phyloP scores from a whole-genome alignment of 1,140 invertebrate species.

The Mamestra configurata region DNA sequence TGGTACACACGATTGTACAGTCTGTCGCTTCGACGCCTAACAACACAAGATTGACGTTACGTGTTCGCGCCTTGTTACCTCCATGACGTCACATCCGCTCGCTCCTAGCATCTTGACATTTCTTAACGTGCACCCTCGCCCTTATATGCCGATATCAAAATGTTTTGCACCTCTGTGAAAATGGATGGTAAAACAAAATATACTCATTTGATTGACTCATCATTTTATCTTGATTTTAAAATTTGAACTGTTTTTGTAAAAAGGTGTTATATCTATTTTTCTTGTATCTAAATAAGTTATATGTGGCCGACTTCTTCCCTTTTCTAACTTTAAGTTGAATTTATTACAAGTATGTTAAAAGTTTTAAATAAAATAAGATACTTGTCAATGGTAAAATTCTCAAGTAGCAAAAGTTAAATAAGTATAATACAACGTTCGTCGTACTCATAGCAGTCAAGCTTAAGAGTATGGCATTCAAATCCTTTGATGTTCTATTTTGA shows the following conservation, averaged over 20 bases:
- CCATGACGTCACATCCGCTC: constrained; percentile 39
- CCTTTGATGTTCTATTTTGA: constrained; percentile 43
- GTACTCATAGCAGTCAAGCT: constrained; percentile 3
- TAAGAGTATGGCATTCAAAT: constrained; percentile 5
- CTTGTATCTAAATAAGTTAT: too few species aligned
- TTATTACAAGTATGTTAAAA: not conserved
- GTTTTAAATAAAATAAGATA: constrained; percentile 18
- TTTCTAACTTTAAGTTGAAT: too few species aligned
- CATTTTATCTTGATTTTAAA: not conserved
- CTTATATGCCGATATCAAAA: constrained; percentile 12
- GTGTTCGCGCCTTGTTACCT: constrained; percentile 28
- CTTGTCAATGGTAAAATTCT: not conserved
- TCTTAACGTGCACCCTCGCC: constrained; percentile 8
- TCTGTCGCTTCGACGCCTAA: constrained; percentile 31
- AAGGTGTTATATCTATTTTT: too few species aligned
- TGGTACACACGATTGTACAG: not conserved
- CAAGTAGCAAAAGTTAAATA: constrained; percentile 28
- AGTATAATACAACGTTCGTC: not conserved
- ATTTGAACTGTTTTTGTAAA: not conserved
- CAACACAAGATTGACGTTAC: constrained; percentile 48
- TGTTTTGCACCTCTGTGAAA: not conserved
- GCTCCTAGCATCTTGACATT: constrained; percentile 27
- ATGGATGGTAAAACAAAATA: not conserved
- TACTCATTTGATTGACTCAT: not conserved
- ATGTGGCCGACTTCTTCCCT: too few species aligned